Conservation (phyloP, 1,140 invertebrate species). For the Phocides pigmalion region DNA sequence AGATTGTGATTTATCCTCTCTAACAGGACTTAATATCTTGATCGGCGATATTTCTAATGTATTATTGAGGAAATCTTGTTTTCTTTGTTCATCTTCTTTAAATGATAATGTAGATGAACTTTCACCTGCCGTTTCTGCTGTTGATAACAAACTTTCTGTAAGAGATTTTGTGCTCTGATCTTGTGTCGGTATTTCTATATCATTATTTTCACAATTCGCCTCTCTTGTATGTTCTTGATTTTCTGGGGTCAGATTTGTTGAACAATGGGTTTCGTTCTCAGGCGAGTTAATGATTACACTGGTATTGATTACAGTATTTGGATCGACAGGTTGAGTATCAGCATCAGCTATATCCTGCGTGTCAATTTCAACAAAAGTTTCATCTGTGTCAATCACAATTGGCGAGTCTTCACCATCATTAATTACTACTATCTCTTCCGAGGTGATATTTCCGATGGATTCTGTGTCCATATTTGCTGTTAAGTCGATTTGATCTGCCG, state of each 20-base stretch:
- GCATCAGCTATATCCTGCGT: conserved; percentile 69
- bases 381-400: conserved; percentile 41
- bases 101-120: conserved; percentile 53
- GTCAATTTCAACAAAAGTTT: conserved; percentile 42
- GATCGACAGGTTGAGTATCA: conserved; percentile 61
- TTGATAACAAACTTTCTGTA: conserved; percentile 25
- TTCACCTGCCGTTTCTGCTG: conserved; percentile 32
- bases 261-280: conserved; percentile 10
- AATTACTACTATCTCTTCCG: conserved; percentile 50
- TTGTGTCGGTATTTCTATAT: conserved; percentile 15
- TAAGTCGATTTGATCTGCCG: conserved; percentile 48
- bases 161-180: conserved; percentile 40
- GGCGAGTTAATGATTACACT: conserved; percentile 14
- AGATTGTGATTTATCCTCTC: conserved; percentile 59
- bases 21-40: conserved; percentile 67
- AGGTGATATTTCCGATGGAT: conserved; percentile 39
- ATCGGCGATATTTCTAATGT: conserved; percentile 85
- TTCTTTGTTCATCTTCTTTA: conserved; percentile 76
- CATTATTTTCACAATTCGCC: conserved; percentile 10
- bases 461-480: conserved; percentile 71
- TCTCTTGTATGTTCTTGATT: conserved; percentile 10
- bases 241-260: conserved; percentile 9
- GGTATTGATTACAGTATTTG: conserved; percentile 29
- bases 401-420: conserved; percentile 44
- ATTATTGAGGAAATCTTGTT: conserved; percentile 82